Base-by-base conservation (phyloP, 2,888 invertebrate genomes). In the Fabriciana adippe region DNA sequence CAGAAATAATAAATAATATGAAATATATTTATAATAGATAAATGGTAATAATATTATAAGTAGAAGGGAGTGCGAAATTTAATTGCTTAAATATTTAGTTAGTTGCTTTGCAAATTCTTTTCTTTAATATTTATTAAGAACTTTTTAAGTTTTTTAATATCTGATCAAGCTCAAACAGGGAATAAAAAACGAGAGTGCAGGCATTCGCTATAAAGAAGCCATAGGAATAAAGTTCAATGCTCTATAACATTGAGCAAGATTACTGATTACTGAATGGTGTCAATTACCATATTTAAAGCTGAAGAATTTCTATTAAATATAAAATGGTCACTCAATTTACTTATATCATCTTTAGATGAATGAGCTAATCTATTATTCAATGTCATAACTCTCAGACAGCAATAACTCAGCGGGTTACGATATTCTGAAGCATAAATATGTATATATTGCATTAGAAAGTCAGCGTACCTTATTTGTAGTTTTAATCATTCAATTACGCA, bases 321-420 rank as follows among this genome's bases (percentile, higher is more conserved):
- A 74, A 75, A 71, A 75, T 66, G 66, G 57, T 72, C 69, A 73
- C 69, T 70, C 67, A 72, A 73, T 72, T 74, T 72, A 65, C 70
- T 70, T 66, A 67, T 69, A 72, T 64, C 67, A 64, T 64, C 71
- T 66, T 62, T 68, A 68, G 66, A 70, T 72, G 69, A 72, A 72
- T 73, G 60, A 67, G 69, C 70, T 70, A 68, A 73, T 72, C 71
- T 74, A 72, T 75, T 75, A 74, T 74, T 70, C 72, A 75, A 74
- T 74, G 75, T 76, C 76, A 75, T 79, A 79, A 78, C 78, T 82
- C 76, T 75, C 70, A 75, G 76, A 76, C 74, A 74, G 80, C 81
- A 78, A 82, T 84, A 83, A 79, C 79, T 79, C 78, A 79, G 79
- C 79, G 78, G 78, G 74, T 79, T 80, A 83, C 79, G 79, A 76